Base-by-base conservation (phyloP, 1,140 invertebrate genomes). In the Bombus confusus region DNA sequence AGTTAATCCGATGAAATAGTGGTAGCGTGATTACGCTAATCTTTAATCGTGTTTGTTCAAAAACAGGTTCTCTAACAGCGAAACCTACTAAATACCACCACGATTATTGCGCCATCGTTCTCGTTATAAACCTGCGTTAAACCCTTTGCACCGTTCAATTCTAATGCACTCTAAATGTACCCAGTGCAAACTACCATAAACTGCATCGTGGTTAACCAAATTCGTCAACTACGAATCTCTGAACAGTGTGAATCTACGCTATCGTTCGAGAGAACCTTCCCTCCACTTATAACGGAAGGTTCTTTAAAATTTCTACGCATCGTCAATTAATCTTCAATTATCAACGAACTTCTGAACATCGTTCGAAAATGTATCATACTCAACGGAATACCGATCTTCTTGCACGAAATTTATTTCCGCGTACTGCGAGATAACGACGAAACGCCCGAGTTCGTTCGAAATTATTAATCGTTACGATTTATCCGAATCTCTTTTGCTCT, bases 91-190 rank as follows among this genome's bases (percentile, higher is more conserved):
- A 77, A 83, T 69, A 9, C 66, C 52, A 25, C 25, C 37, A n/a
- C 66, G 68, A 84, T 84, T 79, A 79, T n/a, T 39, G 28, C 39
- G 3, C 34, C 57, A 28, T 39, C 10, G 13, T 77, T 25, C 62
- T 34, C 47, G 52, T 72, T 84, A 80, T 72, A 72, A 72, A 80
- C 62, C 62, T 57, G 34, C 22, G 52, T 84, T 84, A 84, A 84
- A 71, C 74, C 76, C 72, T 84, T 80, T 47, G n/a, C 76, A 43
- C 39, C 25, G 13, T 79, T 71, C 76, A 31, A 80, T 31, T 64
- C 76, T 80, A 80, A 84, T 84, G 52, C 76, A 79, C 83, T 72
- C 31, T 37, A 25, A 71, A 59, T 62, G n/a, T 52, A 10, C 5
- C 5, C 18, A 22, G 28, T 41, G 22, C 13, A 52, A 52, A 52